Conservation (phyloP, 2,797 vertebrate genomes). For the Xerus rutilus region DNA sequence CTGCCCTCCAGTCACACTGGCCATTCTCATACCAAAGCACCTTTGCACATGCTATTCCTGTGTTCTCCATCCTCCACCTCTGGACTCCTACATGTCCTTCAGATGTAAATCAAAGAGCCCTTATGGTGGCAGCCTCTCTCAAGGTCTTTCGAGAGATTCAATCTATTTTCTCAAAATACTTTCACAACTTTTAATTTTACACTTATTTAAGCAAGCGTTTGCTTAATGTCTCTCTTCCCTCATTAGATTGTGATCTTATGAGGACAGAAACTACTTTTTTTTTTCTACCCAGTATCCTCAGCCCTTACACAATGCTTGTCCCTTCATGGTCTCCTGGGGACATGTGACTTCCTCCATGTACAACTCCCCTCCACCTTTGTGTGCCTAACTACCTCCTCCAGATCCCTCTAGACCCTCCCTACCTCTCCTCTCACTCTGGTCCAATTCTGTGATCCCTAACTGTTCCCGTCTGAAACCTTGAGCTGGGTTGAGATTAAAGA, state of each 20-base stretch:
- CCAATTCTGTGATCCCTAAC: not conserved
- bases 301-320: not conserved
- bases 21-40: not conserved
- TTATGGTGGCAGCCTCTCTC: not conserved
- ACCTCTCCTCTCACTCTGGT: not conserved
- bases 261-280: not conserved
- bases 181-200: not conserved
- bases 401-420: not conserved
- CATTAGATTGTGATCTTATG: not conserved
- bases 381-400: not conserved
- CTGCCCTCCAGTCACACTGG: not conserved
- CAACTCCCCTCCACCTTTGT: not conserved
- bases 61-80: not conserved
- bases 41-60: not conserved
- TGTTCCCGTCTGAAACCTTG: not conserved
- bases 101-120: not conserved
- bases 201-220: constrained; percentile 31
- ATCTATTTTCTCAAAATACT: not conserved
- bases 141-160: not conserved
- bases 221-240: not conserved
- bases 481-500: not conserved
- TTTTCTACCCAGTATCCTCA: not conserved
- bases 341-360: not conserved
- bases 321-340: not conserved
- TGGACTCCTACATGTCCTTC: not conserved